Evolutionary conservation across 2,888 invertebrate species (phyloP).

Genomic region (Catocala nupta): DNA sequence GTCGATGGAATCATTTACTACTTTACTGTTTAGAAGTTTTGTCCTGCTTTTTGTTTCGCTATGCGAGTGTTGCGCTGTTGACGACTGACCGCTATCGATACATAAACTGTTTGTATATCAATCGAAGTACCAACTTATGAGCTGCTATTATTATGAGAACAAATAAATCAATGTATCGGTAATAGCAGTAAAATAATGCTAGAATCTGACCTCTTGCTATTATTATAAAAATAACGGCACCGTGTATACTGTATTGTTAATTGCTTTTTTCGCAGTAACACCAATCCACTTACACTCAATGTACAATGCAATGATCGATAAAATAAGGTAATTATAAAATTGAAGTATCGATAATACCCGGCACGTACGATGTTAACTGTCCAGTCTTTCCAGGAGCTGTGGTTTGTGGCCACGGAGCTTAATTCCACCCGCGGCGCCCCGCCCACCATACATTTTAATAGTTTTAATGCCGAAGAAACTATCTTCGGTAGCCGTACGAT

Average conservation of each 20-base stretch:
- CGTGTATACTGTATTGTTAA: not conserved
- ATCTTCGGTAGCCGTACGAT: conserved; percentile 57
- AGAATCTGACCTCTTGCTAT: too few relatives aligned
- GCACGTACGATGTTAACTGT: conserved; percentile 66
- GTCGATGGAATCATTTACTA: conserved; percentile 55
- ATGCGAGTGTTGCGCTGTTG: conserved; percentile 30
- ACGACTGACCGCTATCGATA: conserved; percentile 24
- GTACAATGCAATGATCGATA: conserved; percentile 19
- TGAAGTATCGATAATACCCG: conserved; percentile 63
- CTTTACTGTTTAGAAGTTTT: conserved; percentile 55
- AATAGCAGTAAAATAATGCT: too few relatives aligned
- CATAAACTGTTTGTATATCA: not conserved
- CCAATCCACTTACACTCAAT: conserved; percentile 6
- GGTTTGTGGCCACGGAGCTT: conserved; percentile 79
- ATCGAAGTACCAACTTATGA: too few relatives aligned
- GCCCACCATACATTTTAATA: conserved; percentile 80
- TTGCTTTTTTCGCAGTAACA: not conserved
- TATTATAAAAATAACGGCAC: too few relatives aligned
- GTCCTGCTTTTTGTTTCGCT: conserved; percentile 36
- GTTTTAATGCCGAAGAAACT: conserved; percentile 76
- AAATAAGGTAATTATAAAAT: conserved; percentile 66
- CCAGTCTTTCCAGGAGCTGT: conserved; percentile 80
- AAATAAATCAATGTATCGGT: too few relatives aligned
- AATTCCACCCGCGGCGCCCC: conserved; percentile 72
- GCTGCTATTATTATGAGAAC: too few relatives aligned